Evolutionary conservation across 1,140 invertebrate species (phyloP), one percentile per base, ranked within the genome.

Genomic region (Drosophila subobscura): DNA sequence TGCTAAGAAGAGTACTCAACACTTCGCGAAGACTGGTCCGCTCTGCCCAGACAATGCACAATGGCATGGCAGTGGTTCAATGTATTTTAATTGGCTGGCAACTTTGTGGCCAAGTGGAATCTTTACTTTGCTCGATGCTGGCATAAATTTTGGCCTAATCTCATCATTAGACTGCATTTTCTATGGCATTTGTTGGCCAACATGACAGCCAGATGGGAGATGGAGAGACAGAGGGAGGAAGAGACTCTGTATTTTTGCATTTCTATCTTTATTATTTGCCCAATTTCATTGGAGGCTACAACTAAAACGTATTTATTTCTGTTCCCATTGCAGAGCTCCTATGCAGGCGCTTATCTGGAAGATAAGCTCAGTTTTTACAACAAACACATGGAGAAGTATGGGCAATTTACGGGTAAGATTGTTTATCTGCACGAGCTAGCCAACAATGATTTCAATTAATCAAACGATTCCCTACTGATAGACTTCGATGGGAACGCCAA

Each of bases 71-170:
- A 47, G 42, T 67, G 78, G 89, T 90, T 91, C 89, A 89, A 84
- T 91, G 89, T 79, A 81, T 89, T 90, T 89, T 91, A 91, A 91
- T 91, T 91, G 89, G 89, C 68, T 60, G 10, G 33, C 33, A 37
- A 12, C 10, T 37, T 37, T 37, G 10, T 72, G 29, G 20, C 5
- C 41, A 29, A 55, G 71, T 66, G 58, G 76, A 40, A 55, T 65
- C 59, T 55, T 53, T 57, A 27, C 59, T 67, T 27, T 50, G 42
- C 46, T 52, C 42, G 8, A 16, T 8, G 56, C 51, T 53, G 58
- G 60, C 77, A 73, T 77, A 77, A 56, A 74, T 88, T 88, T 90
- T 78, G 80, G 75, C 75, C 53, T 89, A 83, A 90, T 75, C 84
- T 79, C 80, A 71, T 86, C 76, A 79, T 90, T 90, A 90, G 84